These are phyloP conservation scores for Dreissena polymorpha DNA, from an alignment of 1,140 invertebrate genomes.

Conservation along the genomic window DNA sequence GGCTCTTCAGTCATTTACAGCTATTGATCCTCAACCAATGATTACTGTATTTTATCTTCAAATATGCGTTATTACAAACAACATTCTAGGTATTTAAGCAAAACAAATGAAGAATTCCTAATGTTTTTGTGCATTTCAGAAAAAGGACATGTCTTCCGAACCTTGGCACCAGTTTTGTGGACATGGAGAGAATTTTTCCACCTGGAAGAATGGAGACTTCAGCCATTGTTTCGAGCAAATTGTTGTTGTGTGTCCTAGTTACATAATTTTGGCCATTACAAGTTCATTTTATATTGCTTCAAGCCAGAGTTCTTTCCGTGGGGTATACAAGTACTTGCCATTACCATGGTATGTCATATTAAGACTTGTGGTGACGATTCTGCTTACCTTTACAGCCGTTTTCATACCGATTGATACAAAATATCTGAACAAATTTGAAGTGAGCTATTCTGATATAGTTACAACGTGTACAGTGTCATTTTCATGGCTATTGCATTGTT, in stretches of 20 bases:
- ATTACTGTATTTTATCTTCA: too few relatives aligned
- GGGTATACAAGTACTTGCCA: constrained; percentile 81
- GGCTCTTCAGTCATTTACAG: too few relatives aligned
- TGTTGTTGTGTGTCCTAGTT: constrained; percentile 83
- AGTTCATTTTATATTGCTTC: constrained; percentile 89
- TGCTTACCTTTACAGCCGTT: constrained; percentile 84
- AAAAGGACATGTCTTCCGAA: constrained; percentile 26
- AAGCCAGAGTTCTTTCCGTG: constrained; percentile 82
- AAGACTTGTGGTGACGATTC: constrained; percentile 57
- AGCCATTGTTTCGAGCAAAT: constrained; percentile 91
- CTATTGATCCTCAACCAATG: too few relatives aligned
- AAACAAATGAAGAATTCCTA: too few relatives aligned
- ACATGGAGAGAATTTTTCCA: constrained; percentile 68
- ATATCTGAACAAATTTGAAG: constrained; percentile 79
- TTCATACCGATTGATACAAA: constrained; percentile 85
- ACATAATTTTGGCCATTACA: constrained; percentile 84
- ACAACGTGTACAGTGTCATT: constrained; percentile 85
- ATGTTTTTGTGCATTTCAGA: too few relatives aligned
- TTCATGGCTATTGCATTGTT: constrained; percentile 89
- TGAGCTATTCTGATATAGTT: constrained; percentile 85
- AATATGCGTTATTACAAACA: too few relatives aligned
- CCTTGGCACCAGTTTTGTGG: constrained; percentile 75
- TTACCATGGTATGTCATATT: constrained; percentile 67
- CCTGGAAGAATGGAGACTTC: constrained; percentile 82
- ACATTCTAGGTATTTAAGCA: too few relatives aligned